Conservation (phyloP, 2,797 vertebrate genomes). For the Acanthis flammea region DNA sequence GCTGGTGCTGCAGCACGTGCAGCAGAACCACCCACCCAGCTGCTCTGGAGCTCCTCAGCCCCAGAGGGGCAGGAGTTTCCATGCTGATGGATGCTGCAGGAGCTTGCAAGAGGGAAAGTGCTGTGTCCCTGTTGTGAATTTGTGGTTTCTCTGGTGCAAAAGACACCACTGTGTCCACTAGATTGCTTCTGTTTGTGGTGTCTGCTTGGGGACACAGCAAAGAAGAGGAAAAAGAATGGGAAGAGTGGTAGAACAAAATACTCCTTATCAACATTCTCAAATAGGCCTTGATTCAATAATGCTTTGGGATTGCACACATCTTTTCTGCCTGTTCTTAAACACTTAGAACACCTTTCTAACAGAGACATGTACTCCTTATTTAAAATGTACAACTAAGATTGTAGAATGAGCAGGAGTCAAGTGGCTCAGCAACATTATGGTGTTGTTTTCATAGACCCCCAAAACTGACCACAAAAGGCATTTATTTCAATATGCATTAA, state of each 20-base stretch:
- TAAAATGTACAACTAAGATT: constrained; percentile 9
- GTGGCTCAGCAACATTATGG: neutral
- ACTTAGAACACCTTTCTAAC: neutral
- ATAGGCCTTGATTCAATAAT: neutral
- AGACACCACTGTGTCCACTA: neutral
- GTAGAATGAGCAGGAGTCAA: neutral
- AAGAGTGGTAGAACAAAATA: neutral
- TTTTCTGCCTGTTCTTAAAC: neutral
- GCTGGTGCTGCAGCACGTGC: neutral
- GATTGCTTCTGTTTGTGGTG: neutral
- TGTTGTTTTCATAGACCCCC: neutral
- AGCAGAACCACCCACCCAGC: neutral
- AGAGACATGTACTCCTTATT: constrained; percentile 1
- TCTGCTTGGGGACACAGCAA: neutral
- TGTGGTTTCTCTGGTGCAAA: too few relatives aligned
- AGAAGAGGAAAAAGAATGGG: neutral
- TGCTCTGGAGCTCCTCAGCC: neutral
- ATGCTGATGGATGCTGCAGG: neutral
- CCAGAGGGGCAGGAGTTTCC: neutral
- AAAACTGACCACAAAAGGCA: neutral
- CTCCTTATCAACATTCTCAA: neutral
- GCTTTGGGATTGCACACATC: neutral
- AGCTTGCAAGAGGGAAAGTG: fast-evolving
- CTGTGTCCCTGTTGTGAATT: fast-evolving
- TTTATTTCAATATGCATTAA: neutral